Evolutionary conservation across 1,140 invertebrate species (phyloP).

Genomic region (Cyphomyrmex costatus): DNA sequence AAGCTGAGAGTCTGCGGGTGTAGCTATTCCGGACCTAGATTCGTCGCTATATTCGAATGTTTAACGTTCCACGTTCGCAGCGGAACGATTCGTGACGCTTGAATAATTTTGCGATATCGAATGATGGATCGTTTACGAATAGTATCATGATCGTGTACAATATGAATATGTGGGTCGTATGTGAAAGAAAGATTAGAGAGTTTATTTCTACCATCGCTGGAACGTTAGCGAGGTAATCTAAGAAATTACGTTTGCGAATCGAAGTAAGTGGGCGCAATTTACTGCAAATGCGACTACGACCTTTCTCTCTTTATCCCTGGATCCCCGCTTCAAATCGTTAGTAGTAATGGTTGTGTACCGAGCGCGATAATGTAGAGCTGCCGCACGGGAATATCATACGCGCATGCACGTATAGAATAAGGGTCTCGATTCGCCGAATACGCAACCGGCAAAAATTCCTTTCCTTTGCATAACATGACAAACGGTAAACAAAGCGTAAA

Average conservation of each 20-base stretch:
- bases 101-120: conserved; percentile 6
- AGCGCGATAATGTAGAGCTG: conserved; percentile 30
- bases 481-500: conserved; percentile 82
- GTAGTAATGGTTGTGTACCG: conserved; percentile 12
- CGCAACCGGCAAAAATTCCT: conserved; percentile 71
- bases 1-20: not conserved
- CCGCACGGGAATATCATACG: conserved; percentile 44
- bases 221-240: conserved; percentile 16
- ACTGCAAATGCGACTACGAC: not conserved
- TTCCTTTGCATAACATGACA: conserved; percentile 79
- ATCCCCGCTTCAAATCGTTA: conserved; percentile 10
- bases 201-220: not conserved
- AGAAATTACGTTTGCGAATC: conserved; percentile 26
- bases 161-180: not conserved
- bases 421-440: conserved; percentile 53
- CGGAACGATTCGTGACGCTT: conserved; percentile 17
- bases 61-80: conserved; percentile 4
- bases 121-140: not conserved
- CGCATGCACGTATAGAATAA: not conserved
- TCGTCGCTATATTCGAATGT: conserved; percentile 27
- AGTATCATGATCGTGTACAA: not conserved
- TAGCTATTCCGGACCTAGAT: not conserved
- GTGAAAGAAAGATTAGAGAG: not conserved
- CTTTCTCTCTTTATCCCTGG: not conserved
- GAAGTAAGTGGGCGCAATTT: conserved; percentile 25